A percentile compares a stretch with the other conserved stretches of the same genome.
phyloP scores from a whole-genome alignment of 2,888 invertebrate species.

The Schrankia costaestrigalis region DNA sequence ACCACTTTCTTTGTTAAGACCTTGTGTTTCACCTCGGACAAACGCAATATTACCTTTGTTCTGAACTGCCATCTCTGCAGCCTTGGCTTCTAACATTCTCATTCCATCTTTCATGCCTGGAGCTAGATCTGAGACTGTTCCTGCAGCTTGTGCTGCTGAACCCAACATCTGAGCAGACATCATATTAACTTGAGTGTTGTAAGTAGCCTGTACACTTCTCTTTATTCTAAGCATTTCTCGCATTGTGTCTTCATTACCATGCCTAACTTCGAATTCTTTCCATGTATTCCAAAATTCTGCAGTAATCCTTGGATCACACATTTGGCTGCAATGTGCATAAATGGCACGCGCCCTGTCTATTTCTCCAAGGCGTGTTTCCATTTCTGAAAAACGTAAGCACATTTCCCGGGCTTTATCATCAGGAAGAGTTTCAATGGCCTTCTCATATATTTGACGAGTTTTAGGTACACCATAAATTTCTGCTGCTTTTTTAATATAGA shows the following conservation, averaged over 20 bases:
- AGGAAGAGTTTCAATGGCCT: constrained; percentile 95
- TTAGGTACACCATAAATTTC: constrained; percentile 98
- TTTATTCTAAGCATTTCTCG: constrained; percentile 99
- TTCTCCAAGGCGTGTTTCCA: constrained; percentile 99
- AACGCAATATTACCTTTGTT: constrained; percentile 87
- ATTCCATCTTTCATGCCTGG: constrained; percentile 92
- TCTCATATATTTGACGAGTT: constrained; percentile 98
- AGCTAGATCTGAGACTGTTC: constrained; percentile 86
- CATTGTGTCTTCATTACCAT: constrained; percentile 99
- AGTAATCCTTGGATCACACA: constrained; percentile 98
- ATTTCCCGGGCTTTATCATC: constrained; percentile 96
- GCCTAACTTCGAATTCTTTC: constrained; percentile 99
- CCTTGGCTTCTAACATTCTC: constrained; percentile 92
- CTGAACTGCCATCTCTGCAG: constrained; percentile 84
- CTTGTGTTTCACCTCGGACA: constrained; percentile 93
- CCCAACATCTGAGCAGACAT: constrained; percentile 99
- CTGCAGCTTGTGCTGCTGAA: constrained; percentile 83
- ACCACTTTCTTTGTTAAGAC: constrained; percentile 81
- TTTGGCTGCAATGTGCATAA: constrained; percentile 98
- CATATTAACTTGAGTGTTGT: constrained; percentile 99
- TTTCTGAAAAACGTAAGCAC: constrained; percentile 97
- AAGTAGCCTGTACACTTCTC: constrained; percentile 97
- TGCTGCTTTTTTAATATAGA: constrained; percentile 98
- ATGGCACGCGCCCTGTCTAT: constrained; percentile 98
- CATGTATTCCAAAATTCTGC: constrained; percentile 98